Base-by-base conservation (phyloP, 1,140 invertebrate species). In the Mycetomoellerius zeteki region DNA sequence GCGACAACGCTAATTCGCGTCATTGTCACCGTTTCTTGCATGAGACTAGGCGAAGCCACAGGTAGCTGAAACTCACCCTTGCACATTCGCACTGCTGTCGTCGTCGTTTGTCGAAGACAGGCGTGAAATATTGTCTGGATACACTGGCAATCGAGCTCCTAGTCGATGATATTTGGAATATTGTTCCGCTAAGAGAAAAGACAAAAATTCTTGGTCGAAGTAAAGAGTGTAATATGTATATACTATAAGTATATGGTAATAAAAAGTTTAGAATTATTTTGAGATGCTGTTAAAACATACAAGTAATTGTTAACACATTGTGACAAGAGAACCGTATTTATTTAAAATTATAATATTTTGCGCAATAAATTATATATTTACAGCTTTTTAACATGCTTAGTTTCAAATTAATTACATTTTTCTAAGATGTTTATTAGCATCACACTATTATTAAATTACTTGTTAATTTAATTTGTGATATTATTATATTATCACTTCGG, bases 1-100 rank as follows among this genome's bases (percentile, higher is more conserved):
- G 78, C 88, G 86, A 90, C 90, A 89, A 85, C 89, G 92, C 93
- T 95, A 95, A 95, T 95, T 95, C 91, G 87, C 86, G 73, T 91
- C 88, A 95, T 95, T 95, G 93, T 94, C 90, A 86, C 90, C 72
- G 87, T 92, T 91, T 89, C 89, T 91, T 90, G 78, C 67, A 62
- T 85, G 60, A 92, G 93, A 93, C 92, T 92, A 90, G 87, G 86
- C 86, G 93, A 94, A 94, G 93, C 93, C 88, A 94, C 93, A 94
- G 92, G 94, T 94, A 93, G 91, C 86, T 88, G 80, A 82, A 71
- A 86, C 78, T 91, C 72, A 60, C 56, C 27, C 52, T 72, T 50
- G 75, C 86, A 37, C 65, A n/a, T 24, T 64, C 8, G 19, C n/a
- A 14, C 62, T 56, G 24, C 24, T n/a, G 21, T 8, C 47, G 60